Conservation (phyloP, 64 coral and sea anemone species). For the Porites australiensis region DNA sequence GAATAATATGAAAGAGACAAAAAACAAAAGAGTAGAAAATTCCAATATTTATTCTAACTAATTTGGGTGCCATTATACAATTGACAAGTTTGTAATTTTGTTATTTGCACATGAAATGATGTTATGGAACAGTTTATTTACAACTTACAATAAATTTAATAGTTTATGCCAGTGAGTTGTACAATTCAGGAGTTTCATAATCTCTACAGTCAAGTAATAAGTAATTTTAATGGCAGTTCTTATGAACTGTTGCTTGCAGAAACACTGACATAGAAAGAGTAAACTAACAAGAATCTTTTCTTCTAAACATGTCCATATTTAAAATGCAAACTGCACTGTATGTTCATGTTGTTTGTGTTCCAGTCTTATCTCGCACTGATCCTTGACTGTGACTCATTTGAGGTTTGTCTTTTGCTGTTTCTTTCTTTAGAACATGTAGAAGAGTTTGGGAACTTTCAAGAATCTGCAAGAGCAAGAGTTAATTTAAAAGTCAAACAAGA, state of each 20-base stretch:
- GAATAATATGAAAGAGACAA: too few species aligned
- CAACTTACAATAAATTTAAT: too few species aligned
- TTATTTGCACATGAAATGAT: too few species aligned
- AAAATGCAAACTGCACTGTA: neutral
- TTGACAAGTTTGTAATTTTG: too few species aligned
- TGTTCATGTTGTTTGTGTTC: constrained; percentile 64
- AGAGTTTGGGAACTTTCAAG: constrained; percentile 99
- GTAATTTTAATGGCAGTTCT: too few species aligned
- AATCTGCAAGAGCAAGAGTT: constrained; percentile 64
- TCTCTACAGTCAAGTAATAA: too few species aligned
- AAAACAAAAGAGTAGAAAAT: too few species aligned
- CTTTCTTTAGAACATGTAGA: constrained; percentile 96
- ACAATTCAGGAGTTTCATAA: too few species aligned
- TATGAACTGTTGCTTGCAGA: neutral
- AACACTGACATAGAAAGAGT: neutral
- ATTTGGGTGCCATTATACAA: too few species aligned
- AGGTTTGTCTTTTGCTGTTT: constrained; percentile 87
- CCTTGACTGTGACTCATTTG: constrained; percentile 68
- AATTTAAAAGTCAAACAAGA: neutral
- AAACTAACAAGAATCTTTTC: neutral
- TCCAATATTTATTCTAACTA: too few species aligned
- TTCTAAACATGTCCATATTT: neutral
- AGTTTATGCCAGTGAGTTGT: too few species aligned
- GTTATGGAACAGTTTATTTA: too few species aligned
- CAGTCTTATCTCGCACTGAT: constrained; percentile 72